A percentile compares a stretch with the other conserved stretches of the same genome.
Evolutionary conservation across 2,113 vertebrate species (phyloP).

Genomic region (Xiphophorus maculatus): DNA sequence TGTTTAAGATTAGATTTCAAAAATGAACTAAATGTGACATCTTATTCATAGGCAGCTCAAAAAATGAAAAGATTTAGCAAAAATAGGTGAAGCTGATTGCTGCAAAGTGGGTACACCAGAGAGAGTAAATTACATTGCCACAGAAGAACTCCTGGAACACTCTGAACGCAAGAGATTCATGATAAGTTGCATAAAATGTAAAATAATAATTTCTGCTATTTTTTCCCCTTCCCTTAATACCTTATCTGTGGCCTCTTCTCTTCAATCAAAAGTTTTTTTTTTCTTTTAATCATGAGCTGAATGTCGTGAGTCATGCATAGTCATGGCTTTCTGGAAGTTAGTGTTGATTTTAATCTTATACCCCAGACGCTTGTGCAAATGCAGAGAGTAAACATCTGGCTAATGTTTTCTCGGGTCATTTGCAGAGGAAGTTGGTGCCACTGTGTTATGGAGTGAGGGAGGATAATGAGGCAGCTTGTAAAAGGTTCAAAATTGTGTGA

Average conservation of each 20-base stretch:
- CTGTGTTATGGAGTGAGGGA: conserved; percentile 30
- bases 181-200: conserved; percentile 1
- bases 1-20: conserved; percentile 1
- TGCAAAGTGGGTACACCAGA: conserved; percentile 7
- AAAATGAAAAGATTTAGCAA: conserved; percentile 24
- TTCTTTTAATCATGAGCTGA: conserved; percentile 17
- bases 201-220: conserved; percentile 5
- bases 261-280: conserved; percentile 25
- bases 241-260: conserved; percentile 7
- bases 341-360: conserved; percentile 34
- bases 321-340: conserved; percentile 13
- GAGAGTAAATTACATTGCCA: conserved; percentile 26
- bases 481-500: conserved; percentile 49
- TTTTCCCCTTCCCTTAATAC: conserved; percentile 9
- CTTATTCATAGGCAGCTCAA: conserved; percentile 4
- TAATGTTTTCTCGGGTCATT: conserved; percentile 60
- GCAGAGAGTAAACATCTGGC: conserved; percentile 58
- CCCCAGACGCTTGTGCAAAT: conserved; percentile 34
- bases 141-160: conserved; percentile 26
- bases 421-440: conserved; percentile 43
- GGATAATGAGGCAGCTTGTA: conserved; percentile 62
- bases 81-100: conserved; percentile 26
- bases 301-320: conserved; percentile 17
- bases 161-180: conserved; percentile 20
- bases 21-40: conserved; percentile 20